A percentile compares a stretch with the other conserved stretches of the same genome.
phyloP scores from a whole-genome alignment of 2,797 vertebrate species.

The Chaunax sp. region DNA sequence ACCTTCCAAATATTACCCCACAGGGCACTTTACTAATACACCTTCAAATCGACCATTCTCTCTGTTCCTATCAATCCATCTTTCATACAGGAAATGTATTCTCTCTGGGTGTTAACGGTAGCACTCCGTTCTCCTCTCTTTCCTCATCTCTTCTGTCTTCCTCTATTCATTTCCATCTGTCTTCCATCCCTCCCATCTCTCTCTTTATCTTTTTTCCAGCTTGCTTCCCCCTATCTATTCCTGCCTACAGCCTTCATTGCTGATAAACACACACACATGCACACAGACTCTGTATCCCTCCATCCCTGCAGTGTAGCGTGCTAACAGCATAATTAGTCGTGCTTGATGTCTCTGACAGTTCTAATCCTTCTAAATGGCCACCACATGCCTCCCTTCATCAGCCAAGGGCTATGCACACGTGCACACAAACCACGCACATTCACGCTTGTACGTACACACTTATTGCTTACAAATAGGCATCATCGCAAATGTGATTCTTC shows the following conservation, averaged over 20 bases:
- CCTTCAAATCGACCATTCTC: slow-evolving; percentile 43
- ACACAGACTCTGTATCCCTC: slow-evolving; percentile 19
- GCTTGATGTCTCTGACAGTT: slow-evolving; percentile 87
- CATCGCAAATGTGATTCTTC: slow-evolving; percentile 18
- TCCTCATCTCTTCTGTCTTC: slow-evolving; percentile 43
- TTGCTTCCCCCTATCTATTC: slow-evolving; percentile 45
- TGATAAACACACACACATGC: slow-evolving; percentile 28
- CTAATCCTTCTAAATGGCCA: slow-evolving; percentile 85
- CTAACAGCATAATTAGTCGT: slow-evolving; percentile 84
- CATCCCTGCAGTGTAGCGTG: slow-evolving; percentile 68
- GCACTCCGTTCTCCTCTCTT: slow-evolving; percentile 37
- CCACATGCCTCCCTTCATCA: slow-evolving; percentile 84
- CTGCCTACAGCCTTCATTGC: slow-evolving; percentile 36
- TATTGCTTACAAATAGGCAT: slow-evolving; percentile 6
- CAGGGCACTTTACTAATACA: slow-evolving; percentile 30
- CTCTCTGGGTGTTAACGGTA: slow-evolving; percentile 49
- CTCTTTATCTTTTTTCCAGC: slow-evolving; percentile 42
- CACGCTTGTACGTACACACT: slow-evolving; percentile 8
- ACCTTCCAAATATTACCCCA: slow-evolving; percentile 23
- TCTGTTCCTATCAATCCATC: slow-evolving; percentile 49
- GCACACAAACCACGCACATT: slow-evolving; percentile 29
- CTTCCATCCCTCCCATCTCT: slow-evolving; percentile 43
- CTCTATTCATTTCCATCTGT: slow-evolving; percentile 65
- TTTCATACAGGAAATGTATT: slow-evolving; percentile 47
- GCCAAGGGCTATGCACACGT: slow-evolving; percentile 63